Percentiles rank a stretch among this genome's conserved stretches.
Conservation (phyloP, 2,797 vertebrate genomes). For the Rhincodon typus region DNA sequence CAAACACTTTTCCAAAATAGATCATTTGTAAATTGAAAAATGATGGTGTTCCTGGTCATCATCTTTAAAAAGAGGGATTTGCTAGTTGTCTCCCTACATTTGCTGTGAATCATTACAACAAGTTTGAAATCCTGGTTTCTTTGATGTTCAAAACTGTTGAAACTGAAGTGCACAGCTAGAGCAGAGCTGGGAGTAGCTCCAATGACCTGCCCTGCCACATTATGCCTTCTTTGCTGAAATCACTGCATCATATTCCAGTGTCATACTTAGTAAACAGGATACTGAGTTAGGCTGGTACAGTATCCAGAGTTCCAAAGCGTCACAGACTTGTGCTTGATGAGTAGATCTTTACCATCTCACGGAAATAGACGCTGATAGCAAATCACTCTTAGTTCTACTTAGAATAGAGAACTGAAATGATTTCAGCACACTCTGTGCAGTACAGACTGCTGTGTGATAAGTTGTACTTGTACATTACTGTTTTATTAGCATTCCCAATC, state of each 20-base stretch:
- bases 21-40: not conserved
- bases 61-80: not conserved
- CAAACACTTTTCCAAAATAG: not conserved
- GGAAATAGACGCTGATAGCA: not conserved
- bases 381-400: not conserved
- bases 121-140: not conserved
- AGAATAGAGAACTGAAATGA: constrained; percentile 10
- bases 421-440: not conserved
- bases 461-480: constrained; percentile 11
- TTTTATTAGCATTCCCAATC: constrained; percentile 29
- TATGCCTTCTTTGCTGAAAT: not conserved
- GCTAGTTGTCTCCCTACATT: not conserved
- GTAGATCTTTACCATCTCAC: not conserved
- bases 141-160: not conserved
- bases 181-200: not conserved
- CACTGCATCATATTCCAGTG: not conserved
- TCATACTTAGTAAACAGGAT: constrained; percentile 21
- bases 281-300: not conserved
- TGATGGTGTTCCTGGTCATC: not conserved
- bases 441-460: constrained; percentile 15
- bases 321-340: not conserved
- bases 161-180: not conserved
- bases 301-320: not conserved
- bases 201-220: not conserved
- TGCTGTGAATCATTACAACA: not conserved